Evolutionary conservation across 2,113 vertebrate species (phyloP).

Genomic region (Thamnaconus septentrionalis): DNA sequence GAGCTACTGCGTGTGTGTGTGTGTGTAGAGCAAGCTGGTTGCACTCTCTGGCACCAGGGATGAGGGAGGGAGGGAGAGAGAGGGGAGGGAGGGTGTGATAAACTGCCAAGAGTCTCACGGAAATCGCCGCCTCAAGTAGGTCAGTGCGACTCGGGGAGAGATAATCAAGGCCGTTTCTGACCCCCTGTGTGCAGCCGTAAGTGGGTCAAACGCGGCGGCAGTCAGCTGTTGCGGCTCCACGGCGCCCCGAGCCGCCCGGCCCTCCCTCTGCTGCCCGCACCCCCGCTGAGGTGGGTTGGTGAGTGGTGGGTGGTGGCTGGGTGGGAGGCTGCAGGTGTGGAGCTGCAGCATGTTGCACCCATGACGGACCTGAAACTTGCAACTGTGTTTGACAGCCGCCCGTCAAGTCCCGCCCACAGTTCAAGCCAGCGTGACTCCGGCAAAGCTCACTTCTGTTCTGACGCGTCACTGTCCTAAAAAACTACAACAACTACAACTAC

Average conservation of each 20-base stretch:
- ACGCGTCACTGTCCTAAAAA: conserved; percentile 66
- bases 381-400: conserved; percentile 59
- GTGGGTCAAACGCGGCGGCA: conserved; percentile 71
- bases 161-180: conserved; percentile 73
- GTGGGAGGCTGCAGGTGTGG: conserved; percentile 19
- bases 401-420: conserved; percentile 55
- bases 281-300: conserved; percentile 48
- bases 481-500: no score
- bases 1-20: conserved; percentile 4
- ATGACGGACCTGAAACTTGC: no score
- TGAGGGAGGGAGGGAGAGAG: no score
- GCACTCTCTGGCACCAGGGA: conserved; percentile 22
- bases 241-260: conserved; percentile 43
- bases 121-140: conserved; percentile 70
- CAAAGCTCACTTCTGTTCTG: conserved; percentile 43
- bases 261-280: conserved; percentile 56
- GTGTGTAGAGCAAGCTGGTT: conserved; percentile 14
- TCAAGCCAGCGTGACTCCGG: conserved; percentile 41
- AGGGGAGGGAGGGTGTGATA: conserved; percentile 32
- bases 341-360: no score
- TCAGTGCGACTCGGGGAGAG: conserved; percentile 62
- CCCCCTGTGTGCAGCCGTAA: conserved; percentile 70
- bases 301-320: conserved; percentile 24
- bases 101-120: conserved; percentile 56
- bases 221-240: conserved; percentile 72